phyloP scores from a whole-genome alignment of 2,797 vertebrate genomes.

The Psittacula echo region DNA sequence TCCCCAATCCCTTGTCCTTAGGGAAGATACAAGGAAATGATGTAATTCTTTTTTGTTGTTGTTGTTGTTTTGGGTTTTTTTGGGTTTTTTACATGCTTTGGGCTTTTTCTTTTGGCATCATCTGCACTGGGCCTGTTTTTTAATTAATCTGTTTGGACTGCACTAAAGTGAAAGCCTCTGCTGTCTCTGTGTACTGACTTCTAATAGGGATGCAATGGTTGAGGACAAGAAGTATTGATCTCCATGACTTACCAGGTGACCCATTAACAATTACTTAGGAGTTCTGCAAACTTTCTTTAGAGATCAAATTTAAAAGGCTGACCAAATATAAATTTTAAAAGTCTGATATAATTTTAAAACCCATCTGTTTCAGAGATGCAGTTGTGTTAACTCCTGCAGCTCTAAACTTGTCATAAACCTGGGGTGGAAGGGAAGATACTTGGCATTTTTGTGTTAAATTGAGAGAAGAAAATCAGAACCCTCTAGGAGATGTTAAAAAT shows the following conservation, averaged over 20 bases:
- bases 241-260: background rate
- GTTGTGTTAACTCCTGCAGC: background rate
- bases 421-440: background rate
- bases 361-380: background rate
- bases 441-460: background rate
- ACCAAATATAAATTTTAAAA: background rate
- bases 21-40: constrained; percentile 80
- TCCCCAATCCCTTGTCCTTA: constrained; percentile 72
- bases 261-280: background rate
- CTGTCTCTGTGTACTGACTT: background rate
- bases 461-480: background rate
- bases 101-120: constrained; percentile 56
- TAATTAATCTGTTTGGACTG: constrained; percentile 43
- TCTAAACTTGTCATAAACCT: background rate
- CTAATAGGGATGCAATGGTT: background rate
- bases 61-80: background rate
- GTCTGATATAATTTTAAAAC: background rate
- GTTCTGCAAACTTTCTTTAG: background rate
- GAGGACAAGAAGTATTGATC: background rate
- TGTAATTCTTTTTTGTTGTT: constrained; percentile 55
- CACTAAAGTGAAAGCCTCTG: background rate
- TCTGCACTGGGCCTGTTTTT: constrained; percentile 55
- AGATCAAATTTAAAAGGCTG: background rate
- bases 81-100: background rate
- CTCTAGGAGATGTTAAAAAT: background rate